These are phyloP conservation scores for Fulmarus glacialis DNA, from an alignment of 2,113 vertebrate genomes.

Conservation along the genomic window DNA sequence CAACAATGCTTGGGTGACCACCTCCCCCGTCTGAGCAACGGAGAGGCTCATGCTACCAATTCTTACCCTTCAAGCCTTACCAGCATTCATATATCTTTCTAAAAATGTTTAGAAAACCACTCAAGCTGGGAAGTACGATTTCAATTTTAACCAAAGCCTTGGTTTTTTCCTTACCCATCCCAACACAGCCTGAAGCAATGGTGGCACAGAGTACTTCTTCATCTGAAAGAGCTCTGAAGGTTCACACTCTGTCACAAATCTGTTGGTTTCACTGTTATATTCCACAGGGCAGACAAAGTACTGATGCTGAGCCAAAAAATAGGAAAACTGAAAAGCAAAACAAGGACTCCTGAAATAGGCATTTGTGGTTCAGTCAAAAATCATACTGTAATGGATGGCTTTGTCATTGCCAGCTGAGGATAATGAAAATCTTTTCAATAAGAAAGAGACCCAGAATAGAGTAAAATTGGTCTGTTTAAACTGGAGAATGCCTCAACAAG, in stretches of 20 bases:
- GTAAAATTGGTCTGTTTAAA: background rate
- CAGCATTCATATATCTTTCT: background rate
- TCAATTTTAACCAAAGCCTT: background rate
- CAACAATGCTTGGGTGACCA: background rate
- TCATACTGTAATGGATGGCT: background rate
- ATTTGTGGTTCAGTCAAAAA: background rate
- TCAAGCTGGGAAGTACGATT: background rate
- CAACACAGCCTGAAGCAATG: conserved; percentile 76
- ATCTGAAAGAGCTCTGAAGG: conserved; percentile 91
- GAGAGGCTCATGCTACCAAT: accelerated
- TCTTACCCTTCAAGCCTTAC: background rate
- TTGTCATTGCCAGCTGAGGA: background rate
- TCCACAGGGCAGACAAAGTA: conserved; percentile 95
- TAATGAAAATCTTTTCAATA: background rate
- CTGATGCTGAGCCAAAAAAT: conserved; percentile 88
- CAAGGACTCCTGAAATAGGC: background rate
- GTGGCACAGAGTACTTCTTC: conserved; percentile 86
- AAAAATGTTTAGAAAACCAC: background rate
- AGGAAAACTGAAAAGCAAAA: conserved; percentile 83
- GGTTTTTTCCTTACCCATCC: conserved; percentile 76
- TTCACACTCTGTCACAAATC: conserved; percentile 90
- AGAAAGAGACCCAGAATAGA: background rate
- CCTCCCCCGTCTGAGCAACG: accelerated
- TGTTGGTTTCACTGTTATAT: conserved; percentile 89
- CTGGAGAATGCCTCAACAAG: background rate